Evolutionary conservation across 2,113 vertebrate genomes (phyloP), one percentile per base, ranked within the genome.

Genomic region (Pituophis catenifer): DNA sequence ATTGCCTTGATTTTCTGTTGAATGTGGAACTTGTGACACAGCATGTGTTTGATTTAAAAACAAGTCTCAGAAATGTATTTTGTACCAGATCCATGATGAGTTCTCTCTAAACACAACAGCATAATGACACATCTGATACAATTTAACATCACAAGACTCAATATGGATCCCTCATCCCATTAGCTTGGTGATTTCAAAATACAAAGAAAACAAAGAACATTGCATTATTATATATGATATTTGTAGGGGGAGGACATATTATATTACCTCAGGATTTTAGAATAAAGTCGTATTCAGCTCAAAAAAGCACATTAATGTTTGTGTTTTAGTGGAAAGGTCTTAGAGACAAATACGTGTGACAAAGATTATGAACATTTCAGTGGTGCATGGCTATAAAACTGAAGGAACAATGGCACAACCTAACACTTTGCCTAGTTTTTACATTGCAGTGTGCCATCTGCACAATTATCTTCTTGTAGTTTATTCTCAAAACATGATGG

Each of bases 1-100:
- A 98, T 98, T 98, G 97, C 94, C 97, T 97, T 98, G 97, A 98
- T 97, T 98, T 98, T 97, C 95, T 97, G 95, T 98, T 98, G 96
- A 98, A 97, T 98, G 97, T 97, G 96, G 96, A 97, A 95, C 96
- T 97, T 96, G 95, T 96, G 95, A 94, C 97, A 97, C 97, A 96
- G 96, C 97, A 94, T 97, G 97, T 93, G 95, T 98, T 96, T 96
- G 98, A 97, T 98, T 98, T 94, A 96, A 96, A 96, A 96, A 86
- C 24, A n/a, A 86, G 10, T 6, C 17, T 65, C 2, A 62, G 97
- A 96, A 95, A 96, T 97, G 94, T 91, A 96, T 95, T 92, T 59
- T 93, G 95, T 94, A 97, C 93, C 93, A 95, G 97, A 91, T 95
- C 96, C 94, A 96, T 95, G 50, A 54, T 91, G 65, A 90, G 95